Evolutionary conservation across 1,140 invertebrate species (phyloP), one percentile per base, ranked within the genome.

Genomic region (Pectinophora gossypiella): DNA sequence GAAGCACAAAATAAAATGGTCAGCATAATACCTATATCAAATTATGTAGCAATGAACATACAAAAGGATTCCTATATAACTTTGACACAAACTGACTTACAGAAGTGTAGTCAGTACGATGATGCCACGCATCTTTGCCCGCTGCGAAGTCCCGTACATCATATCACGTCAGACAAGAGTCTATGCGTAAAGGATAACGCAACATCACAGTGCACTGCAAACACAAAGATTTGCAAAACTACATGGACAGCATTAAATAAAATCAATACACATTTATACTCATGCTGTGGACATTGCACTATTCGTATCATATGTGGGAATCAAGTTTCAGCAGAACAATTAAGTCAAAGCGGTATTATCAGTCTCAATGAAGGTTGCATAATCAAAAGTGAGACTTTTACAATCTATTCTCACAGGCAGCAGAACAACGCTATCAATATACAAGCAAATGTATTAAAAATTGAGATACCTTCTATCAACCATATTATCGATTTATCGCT

Each of bases 41-140:
- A 43, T 3, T 32, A 44, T 20, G 15, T 51, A 5, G 49, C 21
- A 27, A 51, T 51, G 15, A 51, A 51, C 40, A 9, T 51, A 15
- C 38, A 51, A 19, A 43, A 43, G 15, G 49, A 51, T 35, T 18
- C 38, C 7, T 51, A 36, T 23, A 15, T 51, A 13, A 12, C 38
- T 27, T 12, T 51, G 21, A 12, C 22, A 19, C 16, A 51, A 43
- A n/a, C 13, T 0, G 38, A 51, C 13, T 1, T 51, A 10, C 38
- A 27, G 15, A 1, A 27, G 19, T 51, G 48, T 13, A 21, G 9
- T 16, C 10, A 3, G 13, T 38, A 21, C n/a, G 36, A 50, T 38
- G n/a, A 7, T 12, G 32, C 6, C 23, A 50, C 36, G 12, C 18
- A 40, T 13, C 0, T 40, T 16, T 50, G 48, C 22, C n/a, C 22